Evolutionary conservation across 2,888 invertebrate species (phyloP).

Genomic region (Folsomia manolachei): DNA sequence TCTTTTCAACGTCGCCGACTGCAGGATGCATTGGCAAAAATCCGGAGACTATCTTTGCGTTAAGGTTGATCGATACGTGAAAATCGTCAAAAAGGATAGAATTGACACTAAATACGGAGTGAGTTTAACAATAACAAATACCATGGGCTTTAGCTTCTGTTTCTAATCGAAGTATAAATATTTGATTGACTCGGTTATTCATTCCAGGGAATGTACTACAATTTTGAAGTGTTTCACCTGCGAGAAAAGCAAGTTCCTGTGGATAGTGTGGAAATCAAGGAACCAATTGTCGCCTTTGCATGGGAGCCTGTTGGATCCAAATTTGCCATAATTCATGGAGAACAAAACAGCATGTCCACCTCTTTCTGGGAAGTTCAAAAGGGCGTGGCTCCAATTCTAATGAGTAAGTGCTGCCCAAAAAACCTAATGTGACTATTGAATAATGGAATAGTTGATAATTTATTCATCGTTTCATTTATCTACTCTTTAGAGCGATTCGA

Average conservation of each 20-base stretch:
- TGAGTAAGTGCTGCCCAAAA: constrained; percentile 68
- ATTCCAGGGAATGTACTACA: constrained; percentile 92
- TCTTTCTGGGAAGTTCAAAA: constrained; percentile 90
- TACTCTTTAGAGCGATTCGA: constrained; percentile 62
- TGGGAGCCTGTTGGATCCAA: constrained; percentile 98
- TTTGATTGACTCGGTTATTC: not conserved
- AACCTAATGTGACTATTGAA: not conserved
- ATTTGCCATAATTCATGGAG: constrained; percentile 95
- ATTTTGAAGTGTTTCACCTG: constrained; percentile 99
- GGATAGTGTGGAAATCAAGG: constrained; percentile 94
- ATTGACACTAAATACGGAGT: constrained; percentile 86
- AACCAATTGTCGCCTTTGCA: constrained; percentile 87
- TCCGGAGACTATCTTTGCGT: constrained; percentile 96
- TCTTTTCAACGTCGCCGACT: constrained; percentile 95
- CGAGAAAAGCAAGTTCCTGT: constrained; percentile 96
- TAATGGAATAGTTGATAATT: not conserved
- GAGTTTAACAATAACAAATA: constrained; percentile 53
- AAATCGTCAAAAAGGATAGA: constrained; percentile 78
- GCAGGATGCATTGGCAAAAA: constrained; percentile 99
- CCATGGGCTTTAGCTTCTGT: no score
- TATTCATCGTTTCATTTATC: constrained; percentile 1
- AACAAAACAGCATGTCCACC: constrained; percentile 73
- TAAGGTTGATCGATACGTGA: constrained; percentile 83
- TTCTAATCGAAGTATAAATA: not conserved
- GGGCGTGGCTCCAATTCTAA: constrained; percentile 79